These are phyloP conservation scores for Nephrotoma appendiculata DNA, from an alignment of 2,888 invertebrate genomes.

Conservation along the genomic window DNA sequence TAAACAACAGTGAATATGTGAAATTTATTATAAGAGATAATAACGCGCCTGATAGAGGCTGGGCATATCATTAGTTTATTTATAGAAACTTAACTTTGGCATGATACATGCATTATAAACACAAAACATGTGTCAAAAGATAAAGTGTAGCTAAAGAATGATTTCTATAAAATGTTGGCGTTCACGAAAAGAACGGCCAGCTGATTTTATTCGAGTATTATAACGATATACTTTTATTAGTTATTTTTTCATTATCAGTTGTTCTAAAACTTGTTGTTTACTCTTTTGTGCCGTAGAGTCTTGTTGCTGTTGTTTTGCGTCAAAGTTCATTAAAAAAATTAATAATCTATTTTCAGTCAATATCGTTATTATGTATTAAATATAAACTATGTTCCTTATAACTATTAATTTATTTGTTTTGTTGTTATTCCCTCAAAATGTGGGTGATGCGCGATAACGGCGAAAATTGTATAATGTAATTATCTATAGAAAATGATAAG, in stretches of 20 bases:
- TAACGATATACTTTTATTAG: too few relatives aligned
- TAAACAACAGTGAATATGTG: background rate
- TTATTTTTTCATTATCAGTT: background rate
- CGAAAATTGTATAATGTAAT: background rate
- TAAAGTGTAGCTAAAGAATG: too few relatives aligned
- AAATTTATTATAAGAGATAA: background rate
- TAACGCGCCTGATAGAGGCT: background rate
- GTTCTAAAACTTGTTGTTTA: background rate
- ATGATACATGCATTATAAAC: background rate
- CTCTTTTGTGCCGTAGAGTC: background rate
- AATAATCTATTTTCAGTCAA: background rate
- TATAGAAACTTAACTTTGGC: background rate
- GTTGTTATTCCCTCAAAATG: background rate
- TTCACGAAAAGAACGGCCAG: too few relatives aligned
- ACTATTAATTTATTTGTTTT: background rate
- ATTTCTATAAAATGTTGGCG: too few relatives aligned
- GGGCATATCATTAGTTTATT: background rate
- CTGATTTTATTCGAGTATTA: too few relatives aligned
- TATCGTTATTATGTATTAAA: background rate
- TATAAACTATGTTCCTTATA: background rate
- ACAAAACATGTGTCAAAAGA: too few relatives aligned
- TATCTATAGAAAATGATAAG: background rate
- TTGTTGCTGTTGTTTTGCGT: background rate
- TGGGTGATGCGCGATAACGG: background rate
- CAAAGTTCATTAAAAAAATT: background rate